These are phyloP conservation scores for Myoxocephalus aenaeus DNA, from an alignment of 2,797 vertebrate genomes.

Conservation along the genomic window DNA sequence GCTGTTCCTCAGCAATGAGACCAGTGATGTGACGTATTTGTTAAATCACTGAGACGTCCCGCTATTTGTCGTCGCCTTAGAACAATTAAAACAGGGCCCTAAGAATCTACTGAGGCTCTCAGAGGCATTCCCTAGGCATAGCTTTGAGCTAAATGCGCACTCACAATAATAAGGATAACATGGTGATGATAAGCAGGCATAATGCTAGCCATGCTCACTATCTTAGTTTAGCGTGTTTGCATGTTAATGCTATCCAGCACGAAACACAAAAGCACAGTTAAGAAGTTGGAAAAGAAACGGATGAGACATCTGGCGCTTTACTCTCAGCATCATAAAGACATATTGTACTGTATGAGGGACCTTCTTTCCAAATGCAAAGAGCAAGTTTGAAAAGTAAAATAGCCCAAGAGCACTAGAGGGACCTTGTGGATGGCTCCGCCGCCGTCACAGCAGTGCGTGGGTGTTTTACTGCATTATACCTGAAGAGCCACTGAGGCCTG, in stretches of 20 bases:
- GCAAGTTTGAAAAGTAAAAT: constrained; percentile 36
- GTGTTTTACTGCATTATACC: constrained; percentile 53
- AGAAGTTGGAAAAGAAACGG: not conserved
- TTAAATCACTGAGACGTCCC: not conserved
- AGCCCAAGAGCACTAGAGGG: constrained; percentile 26
- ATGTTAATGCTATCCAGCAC: not conserved
- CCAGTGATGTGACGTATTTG: not conserved
- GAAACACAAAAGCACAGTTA: not conserved
- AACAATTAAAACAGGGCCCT: not conserved
- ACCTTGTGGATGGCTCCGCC: constrained; percentile 31
- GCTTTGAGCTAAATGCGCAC: not conserved
- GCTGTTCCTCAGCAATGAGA: not conserved
- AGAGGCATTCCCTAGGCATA: too few species aligned
- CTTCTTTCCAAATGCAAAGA: constrained; percentile 22
- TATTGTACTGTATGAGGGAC: not conserved
- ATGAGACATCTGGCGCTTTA: not conserved
- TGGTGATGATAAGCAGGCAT: not conserved
- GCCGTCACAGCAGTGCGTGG: constrained; percentile 32
- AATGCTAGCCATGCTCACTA: not conserved
- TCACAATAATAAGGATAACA: not conserved
- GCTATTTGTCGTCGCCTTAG: not conserved
- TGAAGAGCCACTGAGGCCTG: constrained; percentile 50
- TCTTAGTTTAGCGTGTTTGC: not conserved
- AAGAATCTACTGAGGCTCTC: not conserved
- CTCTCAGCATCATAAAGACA: not conserved